Evolutionary conservation across 2,888 invertebrate genomes (phyloP).

Genomic region (Thereva unica): DNA sequence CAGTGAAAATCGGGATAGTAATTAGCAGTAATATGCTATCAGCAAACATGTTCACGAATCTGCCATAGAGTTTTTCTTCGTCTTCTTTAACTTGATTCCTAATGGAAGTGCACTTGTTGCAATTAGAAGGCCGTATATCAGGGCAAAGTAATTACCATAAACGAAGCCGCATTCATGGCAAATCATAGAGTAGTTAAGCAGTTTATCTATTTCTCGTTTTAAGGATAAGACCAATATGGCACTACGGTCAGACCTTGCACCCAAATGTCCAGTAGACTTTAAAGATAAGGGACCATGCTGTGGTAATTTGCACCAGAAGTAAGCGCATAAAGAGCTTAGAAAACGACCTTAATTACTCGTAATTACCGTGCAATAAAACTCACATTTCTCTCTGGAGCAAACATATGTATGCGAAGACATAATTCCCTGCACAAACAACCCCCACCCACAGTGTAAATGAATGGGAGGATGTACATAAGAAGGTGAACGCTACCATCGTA

Average conservation of each 20-base stretch:
- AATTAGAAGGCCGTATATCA: too few relatives aligned
- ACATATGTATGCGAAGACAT: not conserved
- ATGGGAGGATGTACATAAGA: not conserved
- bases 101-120: too few relatives aligned
- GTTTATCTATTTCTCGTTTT: too few relatives aligned
- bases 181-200: too few relatives aligned
- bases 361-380: constrained; percentile 44
- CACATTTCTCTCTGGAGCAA: constrained; percentile 38
- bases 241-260: constrained; percentile 11
- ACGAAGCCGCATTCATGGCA: too few relatives aligned
- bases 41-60: too few relatives aligned
- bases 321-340: constrained; percentile 5
- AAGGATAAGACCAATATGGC: too few relatives aligned
- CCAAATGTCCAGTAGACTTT: constrained; percentile 9
- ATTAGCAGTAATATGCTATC: too few relatives aligned
- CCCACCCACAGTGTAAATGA: not conserved
- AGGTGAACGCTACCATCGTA: constrained; percentile 16
- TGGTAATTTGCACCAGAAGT: not conserved
- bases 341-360: constrained; percentile 43
- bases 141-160: too few relatives aligned
- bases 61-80: too few relatives aligned
- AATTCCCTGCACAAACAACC: not conserved
- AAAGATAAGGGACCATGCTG: constrained; percentile 11
- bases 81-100: too few relatives aligned
- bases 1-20: too few relatives aligned